A percentile compares a stretch with the other conserved stretches of the same genome.
phyloP scores from a whole-genome alignment of 2,113 vertebrate species.

The Setophaga kirtlandii region DNA sequence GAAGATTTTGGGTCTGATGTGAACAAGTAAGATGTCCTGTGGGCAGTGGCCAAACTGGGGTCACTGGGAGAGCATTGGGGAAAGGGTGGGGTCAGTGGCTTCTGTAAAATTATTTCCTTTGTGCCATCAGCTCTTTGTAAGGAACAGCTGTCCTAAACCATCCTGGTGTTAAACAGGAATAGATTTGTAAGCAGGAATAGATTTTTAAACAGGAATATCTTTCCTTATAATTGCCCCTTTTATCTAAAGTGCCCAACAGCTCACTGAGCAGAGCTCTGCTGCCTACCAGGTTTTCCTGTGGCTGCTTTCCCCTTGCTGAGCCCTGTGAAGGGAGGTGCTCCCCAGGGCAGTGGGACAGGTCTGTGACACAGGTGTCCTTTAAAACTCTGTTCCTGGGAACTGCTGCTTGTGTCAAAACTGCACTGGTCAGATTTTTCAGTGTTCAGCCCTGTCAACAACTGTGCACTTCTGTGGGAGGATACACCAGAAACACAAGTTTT shows the following conservation, averaged over 20 bases:
- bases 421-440: fast-evolving
- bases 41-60: background rate
- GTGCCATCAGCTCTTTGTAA: background rate
- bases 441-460: fast-evolving
- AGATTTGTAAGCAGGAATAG: background rate
- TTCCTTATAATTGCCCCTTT: background rate
- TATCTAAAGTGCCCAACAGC: fast-evolving
- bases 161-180: background rate
- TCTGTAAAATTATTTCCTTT: fast-evolving
- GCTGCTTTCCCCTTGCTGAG: background rate
- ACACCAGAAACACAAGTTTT: background rate
- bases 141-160: background rate
- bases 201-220: background rate
- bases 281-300: background rate
- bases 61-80: background rate
- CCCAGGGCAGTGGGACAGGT: fast-evolving
- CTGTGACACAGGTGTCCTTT: background rate
- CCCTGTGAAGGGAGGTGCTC: background rate
- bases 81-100: background rate
- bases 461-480: fast-evolving
- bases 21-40: conserved; percentile 81
- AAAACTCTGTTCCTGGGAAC: background rate
- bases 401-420: background rate
- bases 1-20: conserved; percentile 98
- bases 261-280: background rate